Base-by-base conservation (phyloP, 2,888 invertebrate genomes). In the Archips crataeganus region DNA sequence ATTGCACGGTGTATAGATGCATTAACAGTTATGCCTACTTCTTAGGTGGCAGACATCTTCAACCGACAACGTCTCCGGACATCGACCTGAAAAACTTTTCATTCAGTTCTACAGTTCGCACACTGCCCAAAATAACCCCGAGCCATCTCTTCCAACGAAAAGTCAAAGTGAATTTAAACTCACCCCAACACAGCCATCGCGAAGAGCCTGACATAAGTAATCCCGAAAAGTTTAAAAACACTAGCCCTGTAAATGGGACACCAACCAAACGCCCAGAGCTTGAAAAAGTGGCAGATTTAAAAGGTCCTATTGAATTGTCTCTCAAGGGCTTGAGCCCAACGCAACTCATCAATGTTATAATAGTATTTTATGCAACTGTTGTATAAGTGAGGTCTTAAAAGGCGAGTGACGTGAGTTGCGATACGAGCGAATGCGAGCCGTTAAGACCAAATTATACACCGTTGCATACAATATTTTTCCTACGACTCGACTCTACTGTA, bases 21-120 rank as follows among this genome's bases (percentile, higher is more conserved):
- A 23, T 23, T 23, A 42, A 42, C 42, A 2, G 2, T 42, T 6
- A 42, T 9, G 10, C 11, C 3, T 11, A 45, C 11, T 45, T 11
- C 3, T 45, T 11, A 95, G 95, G 98, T 15, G 96, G 97, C 45
- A 96, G 97, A 77, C 95, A 96, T 39, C 95, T 96, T 67, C 97
- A 97, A 8, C 95, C 97, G 36, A 97, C 97, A 59, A 98, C 97
- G 97, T 98, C 97, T 32, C 98, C 98, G 0, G 97, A 97, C 78
- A 95, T 97, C 71, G 96, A 97, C 74, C 83, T 93, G 64, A 95
- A 94, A 78, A 92, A 94, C 3, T 90, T 90, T 79, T 89, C 92
- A 3, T 94, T 94, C 80, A 90, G 90, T 74, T 94, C 94, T 8
- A 84, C 86, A 47, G 81, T 91, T 70, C 94, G 95, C 3, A 95